A percentile compares a stretch with the other conserved stretches of the same genome.
Conservation (phyloP, 1,140 invertebrate species). For the Dendrolimus kikuchii region DNA sequence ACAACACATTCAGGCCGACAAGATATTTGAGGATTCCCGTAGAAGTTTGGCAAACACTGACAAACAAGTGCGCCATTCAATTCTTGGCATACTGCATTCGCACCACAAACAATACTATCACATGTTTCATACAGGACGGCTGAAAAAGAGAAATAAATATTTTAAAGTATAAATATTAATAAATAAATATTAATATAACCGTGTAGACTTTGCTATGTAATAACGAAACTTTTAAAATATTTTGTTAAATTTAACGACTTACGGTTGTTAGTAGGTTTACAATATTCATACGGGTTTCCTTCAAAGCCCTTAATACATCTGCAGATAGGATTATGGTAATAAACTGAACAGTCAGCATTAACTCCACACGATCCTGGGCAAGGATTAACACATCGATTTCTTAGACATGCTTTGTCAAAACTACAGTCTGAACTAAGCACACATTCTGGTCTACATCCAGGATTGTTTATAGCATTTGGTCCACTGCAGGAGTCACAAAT, state of each 20-base stretch:
- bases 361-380: conserved; percentile 87
- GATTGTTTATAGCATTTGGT: conserved; percentile 77
- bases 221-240: conserved; percentile 7
- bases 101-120: conserved; percentile 79
- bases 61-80: conserved; percentile 73
- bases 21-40: conserved; percentile 81
- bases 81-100: conserved; percentile 82
- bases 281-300: conserved; percentile 89
- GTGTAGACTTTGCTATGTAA: conserved; percentile 2
- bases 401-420: conserved; percentile 83
- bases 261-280: conserved; percentile 69
- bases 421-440: conserved; percentile 84
- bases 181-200: conserved; percentile 7
- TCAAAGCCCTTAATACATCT: conserved; percentile 79
- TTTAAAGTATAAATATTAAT: conserved; percentile 12
- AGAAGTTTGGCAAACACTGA: conserved; percentile 78
- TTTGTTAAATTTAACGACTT: conserved; percentile 23
- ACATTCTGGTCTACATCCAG: conserved; percentile 84
- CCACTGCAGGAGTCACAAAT: conserved; percentile 85
- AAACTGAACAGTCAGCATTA: conserved; percentile 83
- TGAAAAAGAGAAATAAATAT: conserved; percentile 30
- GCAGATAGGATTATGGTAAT: conserved; percentile 85
- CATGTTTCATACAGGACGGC: conserved; percentile 76
- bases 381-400: conserved; percentile 83
- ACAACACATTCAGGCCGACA: conserved; percentile 86